phyloP scores from a whole-genome alignment of 2,797 vertebrate genomes.

The Bradypodion ventrale region DNA sequence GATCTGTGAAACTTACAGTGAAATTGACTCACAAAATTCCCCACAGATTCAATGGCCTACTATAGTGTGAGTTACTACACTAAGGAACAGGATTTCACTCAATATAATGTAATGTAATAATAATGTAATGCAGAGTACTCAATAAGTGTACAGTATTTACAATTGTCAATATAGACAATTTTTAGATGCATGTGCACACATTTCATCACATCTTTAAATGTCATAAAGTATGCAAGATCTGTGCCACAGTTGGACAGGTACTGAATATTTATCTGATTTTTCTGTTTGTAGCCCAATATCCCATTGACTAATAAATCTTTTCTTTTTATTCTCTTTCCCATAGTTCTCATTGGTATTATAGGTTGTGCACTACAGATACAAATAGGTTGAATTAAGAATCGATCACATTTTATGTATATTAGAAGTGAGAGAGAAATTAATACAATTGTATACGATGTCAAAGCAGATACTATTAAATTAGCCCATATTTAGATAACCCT shows the following conservation, averaged over 20 bases:
- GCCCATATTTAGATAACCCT: not conserved
- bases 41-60: no score
- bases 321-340: slow-evolving; percentile 19
- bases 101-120: no score
- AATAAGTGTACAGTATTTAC: slow-evolving; percentile 23
- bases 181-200: not conserved
- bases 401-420: slow-evolving; percentile 50
- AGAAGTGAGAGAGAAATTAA: slow-evolving; percentile 53
- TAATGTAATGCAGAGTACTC: slow-evolving; percentile 5
- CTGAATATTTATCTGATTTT: not conserved
- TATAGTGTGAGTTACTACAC: no score
- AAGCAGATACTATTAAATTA: not conserved
- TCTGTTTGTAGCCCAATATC: not conserved
- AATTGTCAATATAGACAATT: not conserved
- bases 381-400: slow-evolving; percentile 64
- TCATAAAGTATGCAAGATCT: not conserved
- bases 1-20: no score
- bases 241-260: not conserved
- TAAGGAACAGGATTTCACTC: no score
- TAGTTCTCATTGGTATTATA: not conserved
- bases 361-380: slow-evolving; percentile 39
- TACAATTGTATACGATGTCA: slow-evolving; percentile 46
- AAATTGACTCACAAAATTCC: no score
- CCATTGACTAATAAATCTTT: slow-evolving; percentile 30
- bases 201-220: slow-evolving; percentile 1